Evolutionary conservation across 2,797 vertebrate species (phyloP), one percentile per base, ranked within the genome.

Genomic region (Enteromius fasciolatus): DNA sequence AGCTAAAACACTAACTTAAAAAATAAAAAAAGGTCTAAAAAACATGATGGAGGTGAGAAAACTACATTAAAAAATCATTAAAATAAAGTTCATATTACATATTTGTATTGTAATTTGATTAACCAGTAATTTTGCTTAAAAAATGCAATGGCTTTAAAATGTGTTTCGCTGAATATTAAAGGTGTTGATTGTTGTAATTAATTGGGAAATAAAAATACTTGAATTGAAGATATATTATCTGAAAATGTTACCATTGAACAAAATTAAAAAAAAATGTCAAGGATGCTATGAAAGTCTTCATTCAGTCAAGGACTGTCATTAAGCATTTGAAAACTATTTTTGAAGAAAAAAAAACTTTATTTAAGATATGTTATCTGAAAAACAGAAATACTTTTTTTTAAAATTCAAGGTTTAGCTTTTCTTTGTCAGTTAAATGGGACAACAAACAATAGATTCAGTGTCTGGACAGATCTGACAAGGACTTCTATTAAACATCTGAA

Each of bases 401-500:
- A 18, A 23, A 44, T 3, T 33, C 7, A 48, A 28, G 46, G 67
- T 44, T 39, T 23, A 57, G 33, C 5, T 44, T 36, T 48, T 33
- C 18, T 74, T 57, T 41, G 23, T 69, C 39, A 73, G n/a, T 64
- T 67, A 76, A 82, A 67, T 59, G 23, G 17, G 11, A 31, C 0
- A 28, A 33, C 20, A 59, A 1, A 69, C 50, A 61, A 82, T 25
- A 39, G 18, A 36, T 64, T n/a, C 12, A 18, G 52, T 4, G 77
- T 79, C 64, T 68, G 33, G 77, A 50, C 68, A 94, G 14, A 31
- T 64, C 54, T 57, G 54, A 39, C 36, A 61, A 41, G 17, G 25
- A 76, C 23, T 11, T 36, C 18, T 68, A 57, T 82, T 63, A 83
- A 50, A 70, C 41, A 63, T 61, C 64, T 70, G 66, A 83, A 70